These are phyloP conservation scores for Luidia sarsii DNA, from an alignment of 53 echinoderm and acorn worm species.

Conservation along the genomic window DNA sequence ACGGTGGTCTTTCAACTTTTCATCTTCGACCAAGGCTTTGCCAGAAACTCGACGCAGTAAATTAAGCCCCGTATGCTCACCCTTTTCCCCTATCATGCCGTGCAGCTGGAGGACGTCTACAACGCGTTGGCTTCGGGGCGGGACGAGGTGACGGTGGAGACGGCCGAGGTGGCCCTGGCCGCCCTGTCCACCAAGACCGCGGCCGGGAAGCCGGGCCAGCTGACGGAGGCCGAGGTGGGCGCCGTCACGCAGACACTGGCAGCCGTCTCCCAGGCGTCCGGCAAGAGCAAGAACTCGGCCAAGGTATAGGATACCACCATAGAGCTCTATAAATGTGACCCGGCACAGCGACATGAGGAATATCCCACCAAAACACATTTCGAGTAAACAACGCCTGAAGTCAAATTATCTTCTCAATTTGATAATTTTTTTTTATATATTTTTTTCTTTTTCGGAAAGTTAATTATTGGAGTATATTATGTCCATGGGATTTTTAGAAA, in stretches of 20 bases:
- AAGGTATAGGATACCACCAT: too few relatives aligned
- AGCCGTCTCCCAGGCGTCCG: conserved; percentile 3
- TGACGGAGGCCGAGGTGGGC: neutral
- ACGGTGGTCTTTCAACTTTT: neutral
- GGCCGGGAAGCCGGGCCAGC: neutral
- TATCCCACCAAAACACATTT: too few relatives aligned
- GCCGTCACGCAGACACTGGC: neutral
- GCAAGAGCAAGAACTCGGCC: conserved; percentile 1
- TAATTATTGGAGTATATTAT: too few relatives aligned
- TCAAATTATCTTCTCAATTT: too few relatives aligned
- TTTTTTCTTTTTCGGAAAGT: too few relatives aligned
- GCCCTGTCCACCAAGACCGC: neutral
- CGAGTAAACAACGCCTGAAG: too few relatives aligned
- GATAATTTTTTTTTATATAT: too few relatives aligned
- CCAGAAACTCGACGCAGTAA: too few relatives aligned
- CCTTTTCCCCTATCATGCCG: neutral
- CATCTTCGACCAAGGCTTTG: too few relatives aligned
- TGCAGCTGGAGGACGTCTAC: conserved; percentile 10
- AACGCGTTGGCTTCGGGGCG: neutral
- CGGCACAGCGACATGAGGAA: too few relatives aligned
- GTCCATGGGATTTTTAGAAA: too few relatives aligned
- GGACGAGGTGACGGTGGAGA: neutral
- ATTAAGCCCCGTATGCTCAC: neutral
- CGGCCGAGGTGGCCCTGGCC: conserved; percentile 7
- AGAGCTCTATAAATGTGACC: too few relatives aligned